phyloP scores from a whole-genome alignment of 1,140 invertebrate species.

The Scaptomyza graminum region DNA sequence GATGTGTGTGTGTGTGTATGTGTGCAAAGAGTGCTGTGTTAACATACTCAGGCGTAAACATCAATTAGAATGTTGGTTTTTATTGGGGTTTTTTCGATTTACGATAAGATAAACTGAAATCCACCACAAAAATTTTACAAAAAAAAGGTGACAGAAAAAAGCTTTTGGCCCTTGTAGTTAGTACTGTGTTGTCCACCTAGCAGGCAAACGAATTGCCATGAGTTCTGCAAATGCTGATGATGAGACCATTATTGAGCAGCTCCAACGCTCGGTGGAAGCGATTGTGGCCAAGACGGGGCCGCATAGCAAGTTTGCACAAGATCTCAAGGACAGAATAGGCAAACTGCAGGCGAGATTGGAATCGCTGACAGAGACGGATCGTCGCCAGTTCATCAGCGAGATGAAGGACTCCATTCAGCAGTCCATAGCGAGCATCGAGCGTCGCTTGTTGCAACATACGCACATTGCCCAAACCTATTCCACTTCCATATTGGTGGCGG shows the following conservation, averaged over 20 bases:
- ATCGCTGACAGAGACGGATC: slow-evolving; percentile 56
- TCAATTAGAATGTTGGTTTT: slow-evolving; percentile 55
- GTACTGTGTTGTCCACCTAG: background rate
- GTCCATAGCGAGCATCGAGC: slow-evolving; percentile 62
- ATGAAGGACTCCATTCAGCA: slow-evolving; percentile 71
- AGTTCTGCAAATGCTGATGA: slow-evolving; percentile 32
- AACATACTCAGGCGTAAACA: slow-evolving; percentile 38
- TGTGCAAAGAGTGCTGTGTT: slow-evolving; percentile 47
- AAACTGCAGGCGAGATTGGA: slow-evolving; percentile 67
- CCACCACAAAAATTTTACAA: slow-evolving; percentile 43
- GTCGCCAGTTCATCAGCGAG: slow-evolving; percentile 59
- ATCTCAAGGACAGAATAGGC: slow-evolving; percentile 61
- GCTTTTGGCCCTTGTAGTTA: slow-evolving; percentile 14
- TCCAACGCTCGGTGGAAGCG: slow-evolving; percentile 63
- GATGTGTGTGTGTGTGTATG: no score
- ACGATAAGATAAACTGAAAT: slow-evolving; percentile 69
- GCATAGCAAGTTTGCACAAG: slow-evolving; percentile 65
- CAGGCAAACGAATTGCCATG: slow-evolving; percentile 13
- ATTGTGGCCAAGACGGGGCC: slow-evolving; percentile 71
- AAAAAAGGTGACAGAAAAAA: slow-evolving; percentile 16
- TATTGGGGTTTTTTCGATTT: slow-evolving; percentile 68
- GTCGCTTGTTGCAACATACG: slow-evolving; percentile 61
- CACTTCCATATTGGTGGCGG: slow-evolving; percentile 66
- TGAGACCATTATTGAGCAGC: slow-evolving; percentile 61
- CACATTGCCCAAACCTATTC: slow-evolving; percentile 66